Evolutionary conservation across 1,140 invertebrate species (phyloP).

Genomic region (Drosophila nannoptera): DNA sequence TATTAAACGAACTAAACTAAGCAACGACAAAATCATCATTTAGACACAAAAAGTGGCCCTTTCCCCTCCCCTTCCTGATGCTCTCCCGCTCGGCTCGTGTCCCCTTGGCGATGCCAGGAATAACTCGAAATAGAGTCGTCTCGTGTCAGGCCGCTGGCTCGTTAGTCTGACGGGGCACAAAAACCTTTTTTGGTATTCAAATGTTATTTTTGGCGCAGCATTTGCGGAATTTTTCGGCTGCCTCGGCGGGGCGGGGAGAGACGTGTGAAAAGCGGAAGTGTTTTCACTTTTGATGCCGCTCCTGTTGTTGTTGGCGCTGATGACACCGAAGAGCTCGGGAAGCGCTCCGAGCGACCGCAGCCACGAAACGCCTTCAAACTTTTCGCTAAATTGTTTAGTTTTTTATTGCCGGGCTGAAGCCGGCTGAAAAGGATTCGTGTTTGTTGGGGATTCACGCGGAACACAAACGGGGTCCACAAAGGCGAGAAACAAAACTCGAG

Average conservation of each 20-base stretch:
- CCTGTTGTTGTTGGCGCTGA: slow-evolving; percentile 31
- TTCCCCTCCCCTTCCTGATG: neutral
- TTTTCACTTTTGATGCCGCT: slow-evolving; percentile 7
- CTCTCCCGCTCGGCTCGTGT: slow-evolving; percentile 1
- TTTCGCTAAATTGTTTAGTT: slow-evolving; percentile 47
- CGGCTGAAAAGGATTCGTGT: slow-evolving; percentile 34
- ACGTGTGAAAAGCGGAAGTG: slow-evolving; percentile 71
- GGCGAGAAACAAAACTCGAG: slow-evolving; percentile 18
- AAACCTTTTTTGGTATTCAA: slow-evolving; percentile 72
- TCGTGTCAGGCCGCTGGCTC: slow-evolving; percentile 21
- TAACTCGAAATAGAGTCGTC: slow-evolving; percentile 56
- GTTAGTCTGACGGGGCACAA: slow-evolving; percentile 53
- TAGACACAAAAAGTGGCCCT: slow-evolving; percentile 58
- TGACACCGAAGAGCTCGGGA: slow-evolving; percentile 38
- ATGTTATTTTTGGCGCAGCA: slow-evolving; percentile 69
- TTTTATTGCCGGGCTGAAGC: slow-evolving; percentile 26
- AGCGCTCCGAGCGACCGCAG: slow-evolving; percentile 47
- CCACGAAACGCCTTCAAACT: slow-evolving; percentile 46
- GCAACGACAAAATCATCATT: slow-evolving; percentile 58
- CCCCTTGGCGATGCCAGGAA: slow-evolving; percentile 36
- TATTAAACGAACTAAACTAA: slow-evolving; percentile 18
- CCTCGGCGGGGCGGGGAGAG: slow-evolving; percentile 20
- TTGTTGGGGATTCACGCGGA: slow-evolving; percentile 13
- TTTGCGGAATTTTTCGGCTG: slow-evolving; percentile 49
- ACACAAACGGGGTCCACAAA: slow-evolving; percentile 26